Evolutionary conservation across 2,113 vertebrate genomes (phyloP), one percentile per base, ranked within the genome.

Genomic region (Etheostoma cragini): DNA sequence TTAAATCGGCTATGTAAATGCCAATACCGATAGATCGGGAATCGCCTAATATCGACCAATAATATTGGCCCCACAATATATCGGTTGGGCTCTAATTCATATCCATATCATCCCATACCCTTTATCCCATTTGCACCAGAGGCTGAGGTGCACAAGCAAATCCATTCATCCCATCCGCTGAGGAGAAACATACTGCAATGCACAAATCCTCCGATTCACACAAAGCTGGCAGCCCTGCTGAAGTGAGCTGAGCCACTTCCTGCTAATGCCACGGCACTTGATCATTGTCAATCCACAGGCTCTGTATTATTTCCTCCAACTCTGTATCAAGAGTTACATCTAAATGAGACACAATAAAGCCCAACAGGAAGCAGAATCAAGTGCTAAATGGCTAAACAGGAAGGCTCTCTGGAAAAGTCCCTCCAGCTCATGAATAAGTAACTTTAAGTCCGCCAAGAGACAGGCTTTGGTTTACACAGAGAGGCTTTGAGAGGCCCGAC

Each of bases 151-250:
- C 80, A 92, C 87, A 91, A 87, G 70, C 73, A 38, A 57, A 74
- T 63, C 84, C 86, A 93, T 91, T 91, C 89, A 90, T 90, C 70
- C 50, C 1, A 26, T 70, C 73, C 71, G 69, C 74, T 61, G 84
- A 53, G 50, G 56, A 90, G 77, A 86, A 88, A 81, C 76, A 86
- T 78, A 80, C 89, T 74, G 72, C 45, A 57, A 63, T 10, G 49
- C 56, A 91, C 89, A 91, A 90, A 90, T 88, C 88, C 72, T 76
- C 83, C 71, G 49, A 88, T 92, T 92, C 88, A 92, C 72, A 81
- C 77, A 76, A 81, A 84, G 76, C 73, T 71, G 80, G 79, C 81
- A 77, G 78, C 65, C 10, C 1, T 60, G 56, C 62, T 72, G 21
- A 33, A 87, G 22, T 53, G 67, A 87, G 76, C 72, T 0, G 38